Conservation (phyloP, 1,140 invertebrate species). For the Sogatella furcifera region DNA sequence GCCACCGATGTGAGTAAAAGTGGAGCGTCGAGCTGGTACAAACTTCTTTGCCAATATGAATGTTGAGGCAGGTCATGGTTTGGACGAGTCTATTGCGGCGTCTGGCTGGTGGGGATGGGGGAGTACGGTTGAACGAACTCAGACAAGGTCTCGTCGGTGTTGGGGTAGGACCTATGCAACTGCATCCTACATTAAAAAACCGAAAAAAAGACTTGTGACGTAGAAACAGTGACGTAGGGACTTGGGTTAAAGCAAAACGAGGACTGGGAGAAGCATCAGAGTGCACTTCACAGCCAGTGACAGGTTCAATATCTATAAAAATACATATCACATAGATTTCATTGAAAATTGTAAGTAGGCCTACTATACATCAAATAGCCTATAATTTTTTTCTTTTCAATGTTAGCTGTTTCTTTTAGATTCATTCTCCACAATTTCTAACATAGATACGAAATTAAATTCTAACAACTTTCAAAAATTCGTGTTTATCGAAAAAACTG, state of each 20-base stretch:
- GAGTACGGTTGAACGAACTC: background rate
- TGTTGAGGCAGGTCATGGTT: background rate
- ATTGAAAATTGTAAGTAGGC: too few relatives aligned
- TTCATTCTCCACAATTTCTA: too few relatives aligned
- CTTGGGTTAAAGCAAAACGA: background rate
- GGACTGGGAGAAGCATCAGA: background rate
- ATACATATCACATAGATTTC: too few relatives aligned
- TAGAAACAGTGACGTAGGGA: background rate
- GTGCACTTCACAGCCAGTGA: background rate
- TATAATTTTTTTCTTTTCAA: too few relatives aligned
- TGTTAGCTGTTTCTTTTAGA: too few relatives aligned
- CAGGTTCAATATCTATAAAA: too few relatives aligned
- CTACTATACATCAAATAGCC: too few relatives aligned
- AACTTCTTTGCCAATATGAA: background rate
- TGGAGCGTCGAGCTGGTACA: background rate
- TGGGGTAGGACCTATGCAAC: background rate
- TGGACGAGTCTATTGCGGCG: conserved; percentile 1
- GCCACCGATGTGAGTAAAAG: background rate
- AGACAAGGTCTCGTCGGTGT: background rate
- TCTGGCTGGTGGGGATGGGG: background rate
- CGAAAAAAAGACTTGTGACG: background rate
- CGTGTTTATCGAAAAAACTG: too few relatives aligned
- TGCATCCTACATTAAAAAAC: background rate
- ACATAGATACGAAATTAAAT: too few relatives aligned
- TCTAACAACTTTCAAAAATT: too few relatives aligned